Conservation (phyloP, 2,113 vertebrate species). For the Stomatorhinus ivindoensis region DNA sequence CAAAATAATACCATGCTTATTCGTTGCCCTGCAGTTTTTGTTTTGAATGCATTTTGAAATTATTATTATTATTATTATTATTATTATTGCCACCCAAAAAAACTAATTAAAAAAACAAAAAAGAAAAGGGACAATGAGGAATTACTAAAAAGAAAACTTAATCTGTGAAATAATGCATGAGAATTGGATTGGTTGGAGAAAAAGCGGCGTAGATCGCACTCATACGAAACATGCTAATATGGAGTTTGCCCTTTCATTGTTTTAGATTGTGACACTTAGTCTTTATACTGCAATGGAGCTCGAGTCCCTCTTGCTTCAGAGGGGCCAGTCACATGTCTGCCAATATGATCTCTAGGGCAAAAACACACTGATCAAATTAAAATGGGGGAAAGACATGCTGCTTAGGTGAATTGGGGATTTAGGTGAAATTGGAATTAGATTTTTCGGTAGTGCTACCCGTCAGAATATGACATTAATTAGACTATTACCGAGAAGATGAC, state of each 20-base stretch:
- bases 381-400: not conserved
- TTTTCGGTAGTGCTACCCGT: not conserved
- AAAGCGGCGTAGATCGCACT: not conserved
- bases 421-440: slow-evolving; percentile 16
- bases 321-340: not conserved
- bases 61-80: not conserved
- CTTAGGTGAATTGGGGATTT: slow-evolving; percentile 13
- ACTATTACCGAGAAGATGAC: slow-evolving; percentile 13
- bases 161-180: not conserved
- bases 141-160: not conserved
- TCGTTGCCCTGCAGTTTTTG: not conserved
- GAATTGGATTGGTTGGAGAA: not conserved
- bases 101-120: not conserved
- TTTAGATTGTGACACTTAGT: not conserved
- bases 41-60: not conserved
- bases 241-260: not conserved
- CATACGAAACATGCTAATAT: not conserved
- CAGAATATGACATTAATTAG: slow-evolving; percentile 10
- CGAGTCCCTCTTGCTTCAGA: not conserved
- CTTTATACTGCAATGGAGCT: not conserved
- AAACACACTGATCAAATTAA: slow-evolving; percentile 2
- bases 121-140: not conserved
- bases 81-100: not conserved
- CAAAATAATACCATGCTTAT: not conserved
- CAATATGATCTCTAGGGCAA: slow-evolving; percentile 6